Base-by-base conservation (phyloP, 2,797 vertebrate species). In the Diplodus puntazzo region DNA sequence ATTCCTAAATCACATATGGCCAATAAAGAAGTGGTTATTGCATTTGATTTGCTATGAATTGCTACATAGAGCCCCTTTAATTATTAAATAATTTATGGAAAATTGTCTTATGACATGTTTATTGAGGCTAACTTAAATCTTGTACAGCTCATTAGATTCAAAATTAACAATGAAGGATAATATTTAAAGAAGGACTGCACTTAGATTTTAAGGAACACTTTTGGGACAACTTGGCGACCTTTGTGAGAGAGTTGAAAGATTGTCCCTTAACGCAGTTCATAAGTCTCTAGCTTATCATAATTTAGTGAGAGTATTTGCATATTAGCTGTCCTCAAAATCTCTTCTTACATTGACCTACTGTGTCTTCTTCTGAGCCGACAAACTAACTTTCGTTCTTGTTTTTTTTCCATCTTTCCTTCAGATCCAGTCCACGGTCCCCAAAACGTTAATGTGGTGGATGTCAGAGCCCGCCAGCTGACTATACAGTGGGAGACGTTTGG, bases 401-500 rank as follows among this genome's bases (percentile, higher is more conserved):
- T 30, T 66, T 39, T 85, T 13, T 89, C 45, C 14, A 0, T 75
- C 18, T 46, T 17, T 65, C 16, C 34, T 63, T 16, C 82, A 99
- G 98, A 99, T 88, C 98, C 98, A 0, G 97, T 99, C 42, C 98
- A 99, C 0, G 97, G 98, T 0, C 98, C 98, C 0, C 98, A 99
- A 83, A 98, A 94, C 0, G 97, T 99, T 30, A 97, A 98, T 10
- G 97, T 99, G n/a, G 98, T 98, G 53, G 98, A 99, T 43, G 97
- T 99, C 80, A 94, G 98, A 1, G 96, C 98, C 0, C 96, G 98
- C 1, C 98, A 99, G 95, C 95, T 99, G 87, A 99, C 97, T 0
- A 88, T 99, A 60, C 97, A 99, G 84, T 99, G 98, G 98, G 98
- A 99, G 71, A 97, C 97, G 20, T 99, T 99, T 2, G 97, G 98